Conservation (phyloP, 2,888 invertebrate genomes). For the Pollenia amentaria region DNA sequence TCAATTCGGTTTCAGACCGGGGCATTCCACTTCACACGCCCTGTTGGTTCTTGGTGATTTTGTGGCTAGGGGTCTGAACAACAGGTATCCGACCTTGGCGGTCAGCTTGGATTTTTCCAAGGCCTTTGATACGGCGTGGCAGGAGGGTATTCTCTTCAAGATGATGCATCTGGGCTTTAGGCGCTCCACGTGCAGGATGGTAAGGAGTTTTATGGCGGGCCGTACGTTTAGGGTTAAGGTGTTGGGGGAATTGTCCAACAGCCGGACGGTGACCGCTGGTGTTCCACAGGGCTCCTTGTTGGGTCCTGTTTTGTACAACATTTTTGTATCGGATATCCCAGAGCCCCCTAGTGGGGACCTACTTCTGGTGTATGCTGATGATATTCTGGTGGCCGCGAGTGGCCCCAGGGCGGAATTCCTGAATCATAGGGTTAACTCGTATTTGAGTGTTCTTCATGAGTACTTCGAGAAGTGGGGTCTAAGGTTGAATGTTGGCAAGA, state of each 20-base stretch:
- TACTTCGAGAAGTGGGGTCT: neutral
- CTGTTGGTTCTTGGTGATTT: neutral
- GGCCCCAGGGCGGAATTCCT: neutral
- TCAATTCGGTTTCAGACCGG: neutral
- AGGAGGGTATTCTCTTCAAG: neutral
- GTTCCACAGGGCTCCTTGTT: conserved; percentile 9
- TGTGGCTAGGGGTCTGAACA: neutral
- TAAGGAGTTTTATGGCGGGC: neutral
- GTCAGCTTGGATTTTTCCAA: neutral
- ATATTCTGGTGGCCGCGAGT: too few relatives aligned
- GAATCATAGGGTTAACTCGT: neutral
- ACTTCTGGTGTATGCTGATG: too few relatives aligned
- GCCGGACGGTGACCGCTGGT: neutral
- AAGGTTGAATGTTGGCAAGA: too few relatives aligned
- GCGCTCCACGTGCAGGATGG: neutral
- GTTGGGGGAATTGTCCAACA: neutral
- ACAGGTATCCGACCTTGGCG: neutral
- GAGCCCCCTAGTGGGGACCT: too few relatives aligned
- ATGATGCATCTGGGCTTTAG: neutral
- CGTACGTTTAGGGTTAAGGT: neutral
- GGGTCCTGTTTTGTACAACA: conserved; percentile 3
- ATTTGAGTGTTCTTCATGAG: neutral
- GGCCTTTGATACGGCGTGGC: neutral
- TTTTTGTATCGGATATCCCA: too few relatives aligned
- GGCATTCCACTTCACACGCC: neutral